Conservation (phyloP, 2,113 vertebrate species). For the Onychostoma macrolepis region DNA sequence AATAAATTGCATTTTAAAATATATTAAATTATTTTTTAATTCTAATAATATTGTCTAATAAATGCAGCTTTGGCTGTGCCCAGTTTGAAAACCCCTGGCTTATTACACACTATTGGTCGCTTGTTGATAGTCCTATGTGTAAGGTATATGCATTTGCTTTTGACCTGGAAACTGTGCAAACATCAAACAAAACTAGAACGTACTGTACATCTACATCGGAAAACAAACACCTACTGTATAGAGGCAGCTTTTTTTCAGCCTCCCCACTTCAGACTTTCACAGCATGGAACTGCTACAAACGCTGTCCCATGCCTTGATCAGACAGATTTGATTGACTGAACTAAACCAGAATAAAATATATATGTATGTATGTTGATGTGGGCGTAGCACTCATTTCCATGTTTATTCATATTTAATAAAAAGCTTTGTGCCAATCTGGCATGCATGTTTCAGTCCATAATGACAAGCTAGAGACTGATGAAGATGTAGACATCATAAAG, state of each 20-base stretch:
- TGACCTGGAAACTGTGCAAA: neutral
- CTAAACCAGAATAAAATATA: neutral
- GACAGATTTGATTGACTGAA: neutral
- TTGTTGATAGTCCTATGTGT: neutral
- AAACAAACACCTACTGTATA: no score
- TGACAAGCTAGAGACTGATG: constrained; percentile 3
- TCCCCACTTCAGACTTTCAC: no score
- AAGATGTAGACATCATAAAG: constrained; percentile 1
- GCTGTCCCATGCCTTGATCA: neutral
- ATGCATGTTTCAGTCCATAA: neutral
- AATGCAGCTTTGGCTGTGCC: neutral
- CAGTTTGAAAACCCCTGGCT: neutral
- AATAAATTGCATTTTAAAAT: neutral
- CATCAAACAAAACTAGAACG: neutral
- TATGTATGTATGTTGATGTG: neutral
- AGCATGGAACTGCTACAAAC: neutral
- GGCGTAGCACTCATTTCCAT: neutral
- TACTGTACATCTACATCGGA: neutral
- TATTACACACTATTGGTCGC: neutral
- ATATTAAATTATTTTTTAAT: neutral
- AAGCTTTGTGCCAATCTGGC: neutral
- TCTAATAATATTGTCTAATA: no score
- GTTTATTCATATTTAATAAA: neutral
- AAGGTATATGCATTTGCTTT: neutral
- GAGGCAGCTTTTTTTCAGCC: neutral